Base-by-base conservation (phyloP, 2,888 invertebrate species). In the Eledona agricola region DNA sequence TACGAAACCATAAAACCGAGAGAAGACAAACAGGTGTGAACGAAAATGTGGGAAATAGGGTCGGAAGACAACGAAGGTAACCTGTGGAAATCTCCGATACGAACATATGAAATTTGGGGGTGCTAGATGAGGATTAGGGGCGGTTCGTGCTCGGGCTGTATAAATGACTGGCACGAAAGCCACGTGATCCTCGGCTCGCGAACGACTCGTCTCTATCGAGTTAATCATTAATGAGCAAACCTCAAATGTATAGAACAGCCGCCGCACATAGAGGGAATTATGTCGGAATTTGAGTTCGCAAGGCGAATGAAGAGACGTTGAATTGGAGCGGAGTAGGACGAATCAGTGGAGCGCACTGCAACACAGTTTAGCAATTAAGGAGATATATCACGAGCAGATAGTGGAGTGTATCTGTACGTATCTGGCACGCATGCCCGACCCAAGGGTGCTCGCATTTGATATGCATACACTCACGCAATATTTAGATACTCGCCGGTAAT, bases 401-500 rank as follows among this genome's bases (percentile, higher is more conserved):
- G 34, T 29, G 34, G 34, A 23, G 35, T 32, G 15, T 43, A 15
- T 10, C n/a, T n/a, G n/a, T n/a, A n/a, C n/a, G 20, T 37, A 40
- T 35, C 37, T 45, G n/a, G 49, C 49, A 55, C 50, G 51, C 50
- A 46, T 45, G 50, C 38, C 20, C 40, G 40, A 45, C 29, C 20
- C 19, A 28, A 26, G 55, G 55, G 37, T 40, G 55, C 37, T 40
- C 38, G 42, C 38, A 45, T 51, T 45, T 51, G 37, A 50, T 55
- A 51, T 50, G 50, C 51, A 51, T 51, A 35, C 62, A 64, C 71
- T 68, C 71, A 71, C 72, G 71, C 71, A 71, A 72, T 72, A 71
- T 71, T 71, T 70, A 71, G 69, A 70, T 70, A 62, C 69, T 60
- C 59, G 37, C 58, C 53, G 55, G 70, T 71, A 72, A 72, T 72